Evolutionary conservation across 2,888 invertebrate species (phyloP), one percentile per base, ranked within the genome.

Genomic region (Xanthorhoe designata): DNA sequence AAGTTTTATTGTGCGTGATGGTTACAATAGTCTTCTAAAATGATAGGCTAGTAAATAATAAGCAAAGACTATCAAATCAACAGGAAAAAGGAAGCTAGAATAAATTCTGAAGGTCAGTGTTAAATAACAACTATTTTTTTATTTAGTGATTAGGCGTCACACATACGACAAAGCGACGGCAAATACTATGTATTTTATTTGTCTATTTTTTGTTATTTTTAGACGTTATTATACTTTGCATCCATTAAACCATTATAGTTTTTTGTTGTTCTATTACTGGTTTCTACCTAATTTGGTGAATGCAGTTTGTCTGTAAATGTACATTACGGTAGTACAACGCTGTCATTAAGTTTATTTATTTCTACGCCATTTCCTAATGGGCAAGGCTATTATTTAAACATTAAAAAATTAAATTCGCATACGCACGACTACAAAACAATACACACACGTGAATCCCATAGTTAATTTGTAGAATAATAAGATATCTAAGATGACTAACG

Each of bases 161-260:
- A 70, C 75, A 75, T 71, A 64, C 64, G 71, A 65, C 70, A 72
- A 66, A 75, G 70, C 73, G 75, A 73, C 75, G 69, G 64, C 66
- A 69, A 74, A 75, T 76, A 76, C 73, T n/a, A n/a, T n/a, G n/a
- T n/a, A n/a, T n/a, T n/a, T n/a, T n/a, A n/a, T n/a, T n/a, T n/a
- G n/a, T n/a, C n/a, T n/a, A n/a, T n/a, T n/a, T 68, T 72, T 69
- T 55, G 50, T 61, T 64, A 8, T 10, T 10, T 10, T 13, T 10
- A 1, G 10, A 10, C 38, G 10, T 42, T 42, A 42, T 42, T 13
- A 42, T 13, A 42, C 2, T 42, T 42, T 42, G 38, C 38, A 13
- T 42, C 38, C 38, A 42, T 42, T 13, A 42, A 42, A 13, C 47
- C 47, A 17, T 47, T 17, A 47, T 47, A 32, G n/a, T 45, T 29